A percentile compares a stretch with the other conserved stretches of the same genome.
Conservation (phyloP, 92 coral and sea anemone species). For the Muricea muricata region DNA sequence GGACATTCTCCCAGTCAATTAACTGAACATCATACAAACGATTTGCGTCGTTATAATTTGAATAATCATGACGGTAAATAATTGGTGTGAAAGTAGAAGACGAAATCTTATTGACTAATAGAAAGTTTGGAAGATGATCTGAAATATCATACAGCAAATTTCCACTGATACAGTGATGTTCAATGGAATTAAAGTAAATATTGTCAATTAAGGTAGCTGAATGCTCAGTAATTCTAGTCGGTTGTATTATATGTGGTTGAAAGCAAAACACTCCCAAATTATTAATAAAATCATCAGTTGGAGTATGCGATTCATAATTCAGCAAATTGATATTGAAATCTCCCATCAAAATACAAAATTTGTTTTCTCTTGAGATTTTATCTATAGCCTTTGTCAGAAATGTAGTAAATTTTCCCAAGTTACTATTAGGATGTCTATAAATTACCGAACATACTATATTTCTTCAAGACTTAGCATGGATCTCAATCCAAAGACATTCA, state of each 20-base stretch:
- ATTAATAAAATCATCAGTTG: constrained; percentile 48
- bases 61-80: constrained; percentile 40
- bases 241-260: constrained; percentile 45
- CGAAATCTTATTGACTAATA: constrained; percentile 51
- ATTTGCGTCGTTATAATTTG: constrained; percentile 38
- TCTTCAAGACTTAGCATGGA: constrained; percentile 31
- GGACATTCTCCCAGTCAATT: constrained; percentile 53
- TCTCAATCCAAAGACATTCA: constrained; percentile 49
- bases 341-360: constrained; percentile 45
- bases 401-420: neutral
- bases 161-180: constrained; percentile 38
- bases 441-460: constrained; percentile 44
- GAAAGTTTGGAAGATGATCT: constrained; percentile 57
- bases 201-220: constrained; percentile 43
- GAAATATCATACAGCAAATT: constrained; percentile 49
- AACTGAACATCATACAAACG: constrained; percentile 27
- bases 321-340: constrained; percentile 37
- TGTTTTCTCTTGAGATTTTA: constrained; percentile 49
- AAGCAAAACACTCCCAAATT: constrained; percentile 33
- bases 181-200: constrained; percentile 39
- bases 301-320: constrained; percentile 37
- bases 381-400: constrained; percentile 30
- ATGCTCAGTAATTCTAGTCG: constrained; percentile 42
- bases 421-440: constrained; percentile 27
- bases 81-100: too few species aligned